Base-by-base conservation (phyloP, 2,888 invertebrate genomes). In the Rhynchonema sp. region DNA sequence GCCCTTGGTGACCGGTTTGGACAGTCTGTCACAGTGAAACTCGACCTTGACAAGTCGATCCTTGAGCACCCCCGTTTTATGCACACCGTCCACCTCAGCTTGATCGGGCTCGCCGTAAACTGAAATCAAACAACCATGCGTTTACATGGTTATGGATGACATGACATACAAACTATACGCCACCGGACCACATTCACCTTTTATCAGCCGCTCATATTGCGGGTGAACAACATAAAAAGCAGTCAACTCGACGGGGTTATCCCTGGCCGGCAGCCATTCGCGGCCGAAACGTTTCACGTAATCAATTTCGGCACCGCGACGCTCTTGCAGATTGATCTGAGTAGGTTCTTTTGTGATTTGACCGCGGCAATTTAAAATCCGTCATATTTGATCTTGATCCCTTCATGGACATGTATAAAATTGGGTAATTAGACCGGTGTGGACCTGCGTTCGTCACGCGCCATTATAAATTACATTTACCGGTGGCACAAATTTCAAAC, bases 241-340 rank as follows among this genome's bases (percentile, higher is more conserved):
- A 3, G 3, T 6, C 23, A 49, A 17, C n/a, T 49, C n/a, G n/a
- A 20, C n/a, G n/a, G 49, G 13, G 23, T 49, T n/a, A n/a, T 49
- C n/a, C 3, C 23, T 49, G 3, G 49, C 49, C 9, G 9, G 9
- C 49, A 49, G 9, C 54, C 54, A 54, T 9, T 54, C 28, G 26
- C 9, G 6, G 20, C 56, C 56, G 30, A 30, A 56, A 9, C 59
- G 59, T 74, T 89, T 90, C 74, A 91, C 76, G 69, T 91, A 89
- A 76, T 91, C 91, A 63, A 87, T 85, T 70, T 91, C 90, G 0
- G 90, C 86, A 1, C 88, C 89, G 64, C 84, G 81, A 59, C 88
- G 81, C 61, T 86, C 83, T 60, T 82, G 82, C 0, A 78, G 70
- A 0, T 78, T 78, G 64, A 90, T 83, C 65, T 78, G n/a, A 56